A percentile compares a stretch with the other conserved stretches of the same genome.
Conservation (phyloP, 2,888 invertebrate species). For the Rugalucina vietnamica region DNA sequence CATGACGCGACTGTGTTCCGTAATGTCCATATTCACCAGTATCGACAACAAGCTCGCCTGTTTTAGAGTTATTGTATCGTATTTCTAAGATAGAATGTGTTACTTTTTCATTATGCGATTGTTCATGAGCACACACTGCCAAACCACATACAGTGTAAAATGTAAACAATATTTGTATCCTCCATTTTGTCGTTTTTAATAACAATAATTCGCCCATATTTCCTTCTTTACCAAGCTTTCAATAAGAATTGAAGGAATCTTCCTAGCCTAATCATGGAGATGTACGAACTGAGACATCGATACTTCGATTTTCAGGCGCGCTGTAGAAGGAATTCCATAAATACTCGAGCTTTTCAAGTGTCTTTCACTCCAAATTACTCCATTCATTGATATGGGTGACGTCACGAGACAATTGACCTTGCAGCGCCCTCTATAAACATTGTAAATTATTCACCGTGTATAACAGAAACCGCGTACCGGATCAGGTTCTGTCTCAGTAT, state of each 20-base stretch:
- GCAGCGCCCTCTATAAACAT: slow-evolving; percentile 57
- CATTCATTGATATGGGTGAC: slow-evolving; percentile 59
- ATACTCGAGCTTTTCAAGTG: slow-evolving; percentile 5
- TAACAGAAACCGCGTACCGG: too few relatives aligned
- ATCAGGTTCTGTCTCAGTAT: too few relatives aligned
- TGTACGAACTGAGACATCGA: slow-evolving; percentile 2
- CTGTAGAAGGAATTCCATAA: slow-evolving; percentile 20
- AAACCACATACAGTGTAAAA: slow-evolving; percentile 9
- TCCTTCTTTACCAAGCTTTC: background rate
- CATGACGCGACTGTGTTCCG: background rate
- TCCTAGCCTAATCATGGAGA: background rate
- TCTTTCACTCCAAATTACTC: slow-evolving; percentile 32
- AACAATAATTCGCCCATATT: slow-evolving; percentile 33
- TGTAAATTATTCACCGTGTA: too few relatives aligned
- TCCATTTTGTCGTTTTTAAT: slow-evolving; percentile 52
- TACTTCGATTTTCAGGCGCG: background rate
- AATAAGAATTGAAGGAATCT: background rate
- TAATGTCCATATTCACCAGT: background rate
- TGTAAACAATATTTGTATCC: slow-evolving; percentile 27
- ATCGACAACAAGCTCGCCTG: background rate
- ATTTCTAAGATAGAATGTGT: background rate
- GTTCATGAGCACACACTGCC: background rate
- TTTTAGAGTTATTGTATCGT: slow-evolving; percentile 3
- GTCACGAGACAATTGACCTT: slow-evolving; percentile 59
- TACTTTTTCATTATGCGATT: background rate